phyloP scores from a whole-genome alignment of 2,888 invertebrate genomes.

The Drosophila flavopinicola region DNA sequence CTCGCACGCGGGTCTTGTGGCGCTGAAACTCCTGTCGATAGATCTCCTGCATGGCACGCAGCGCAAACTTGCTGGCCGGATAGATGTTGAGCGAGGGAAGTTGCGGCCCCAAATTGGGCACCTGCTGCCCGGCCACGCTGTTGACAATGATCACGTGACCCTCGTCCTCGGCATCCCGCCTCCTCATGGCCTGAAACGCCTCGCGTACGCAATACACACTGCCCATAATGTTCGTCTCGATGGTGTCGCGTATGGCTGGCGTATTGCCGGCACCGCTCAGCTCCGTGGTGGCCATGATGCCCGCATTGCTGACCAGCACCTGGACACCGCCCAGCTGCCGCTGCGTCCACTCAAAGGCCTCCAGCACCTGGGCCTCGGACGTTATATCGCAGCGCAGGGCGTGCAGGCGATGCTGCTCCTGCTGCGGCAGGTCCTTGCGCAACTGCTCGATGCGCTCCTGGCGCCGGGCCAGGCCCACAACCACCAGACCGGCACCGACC shows the following conservation, averaged over 20 bases:
- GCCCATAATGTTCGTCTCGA: conserved; percentile 85
- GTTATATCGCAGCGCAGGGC: conserved; percentile 84
- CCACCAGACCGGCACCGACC: conserved; percentile 85
- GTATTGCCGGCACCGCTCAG: conserved; percentile 68
- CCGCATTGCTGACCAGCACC: conserved; percentile 87
- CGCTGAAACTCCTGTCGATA: conserved; percentile 84
- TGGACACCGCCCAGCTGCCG: conserved; percentile 86
- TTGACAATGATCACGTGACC: conserved; percentile 86
- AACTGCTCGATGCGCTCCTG: conserved; percentile 82
- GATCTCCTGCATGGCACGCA: conserved; percentile 84
- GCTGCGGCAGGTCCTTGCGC: conserved; percentile 54
- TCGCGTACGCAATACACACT: conserved; percentile 85
- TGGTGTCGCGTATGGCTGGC: conserved; percentile 78
- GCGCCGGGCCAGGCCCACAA: conserved; percentile 86
- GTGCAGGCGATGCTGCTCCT: conserved; percentile 66
- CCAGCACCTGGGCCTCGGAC: conserved; percentile 85
- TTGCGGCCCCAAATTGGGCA: conserved; percentile 80
- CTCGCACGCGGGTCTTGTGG: conserved; percentile 79
- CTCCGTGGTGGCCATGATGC: conserved; percentile 82
- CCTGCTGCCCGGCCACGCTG: conserved; percentile 83
- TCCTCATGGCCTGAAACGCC: conserved; percentile 85
- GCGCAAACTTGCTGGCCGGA: conserved; percentile 83
- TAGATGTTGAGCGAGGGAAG: conserved; percentile 84
- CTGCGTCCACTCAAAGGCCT: conserved; percentile 86
- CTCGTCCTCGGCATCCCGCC: conserved; percentile 82